These are phyloP conservation scores for Andrena minutula DNA, from an alignment of 2,888 invertebrate species.

Conservation along the genomic window DNA sequence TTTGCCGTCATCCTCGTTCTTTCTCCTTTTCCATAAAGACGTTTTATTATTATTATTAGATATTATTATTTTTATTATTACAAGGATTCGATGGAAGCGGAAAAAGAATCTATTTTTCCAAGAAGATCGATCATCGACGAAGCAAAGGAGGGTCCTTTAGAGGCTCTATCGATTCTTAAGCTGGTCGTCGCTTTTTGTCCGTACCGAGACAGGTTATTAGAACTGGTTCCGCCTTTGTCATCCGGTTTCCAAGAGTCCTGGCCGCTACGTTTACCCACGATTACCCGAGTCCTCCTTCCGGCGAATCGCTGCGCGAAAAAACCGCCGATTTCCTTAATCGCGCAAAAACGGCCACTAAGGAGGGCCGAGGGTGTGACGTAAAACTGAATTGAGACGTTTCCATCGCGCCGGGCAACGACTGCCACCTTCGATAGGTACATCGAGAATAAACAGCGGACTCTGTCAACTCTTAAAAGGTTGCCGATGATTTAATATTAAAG, in stretches of 20 bases:
- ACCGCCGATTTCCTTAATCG: constrained; percentile 44
- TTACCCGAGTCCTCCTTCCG: constrained; percentile 53
- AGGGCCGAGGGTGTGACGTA: constrained; percentile 19
- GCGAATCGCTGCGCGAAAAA: constrained; percentile 35
- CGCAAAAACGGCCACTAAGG: constrained; percentile 39
- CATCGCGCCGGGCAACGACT: constrained; percentile 2
- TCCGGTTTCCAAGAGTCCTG: constrained; percentile 49
- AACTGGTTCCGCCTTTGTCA: constrained; percentile 68
- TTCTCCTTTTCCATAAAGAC: too few species aligned
- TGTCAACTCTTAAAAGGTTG: not conserved
- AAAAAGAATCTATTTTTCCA: constrained; percentile 45
- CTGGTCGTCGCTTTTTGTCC: constrained; percentile 48
- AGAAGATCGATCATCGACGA: constrained; percentile 50
- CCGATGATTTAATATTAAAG: not conserved
- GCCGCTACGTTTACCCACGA: constrained; percentile 56
- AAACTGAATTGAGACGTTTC: constrained; percentile 50
- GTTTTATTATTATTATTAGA: too few species aligned
- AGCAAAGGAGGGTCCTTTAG: constrained; percentile 40
- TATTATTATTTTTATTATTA: too few species aligned
- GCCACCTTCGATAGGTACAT: not conserved
- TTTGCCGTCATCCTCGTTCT: too few species aligned
- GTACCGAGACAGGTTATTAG: constrained; percentile 62
- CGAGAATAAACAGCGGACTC: constrained; percentile 10
- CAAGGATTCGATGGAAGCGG: not conserved
- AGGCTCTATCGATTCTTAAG: constrained; percentile 58